Base-by-base conservation (phyloP, 2,797 vertebrate species). In the Chaunax sp. region DNA sequence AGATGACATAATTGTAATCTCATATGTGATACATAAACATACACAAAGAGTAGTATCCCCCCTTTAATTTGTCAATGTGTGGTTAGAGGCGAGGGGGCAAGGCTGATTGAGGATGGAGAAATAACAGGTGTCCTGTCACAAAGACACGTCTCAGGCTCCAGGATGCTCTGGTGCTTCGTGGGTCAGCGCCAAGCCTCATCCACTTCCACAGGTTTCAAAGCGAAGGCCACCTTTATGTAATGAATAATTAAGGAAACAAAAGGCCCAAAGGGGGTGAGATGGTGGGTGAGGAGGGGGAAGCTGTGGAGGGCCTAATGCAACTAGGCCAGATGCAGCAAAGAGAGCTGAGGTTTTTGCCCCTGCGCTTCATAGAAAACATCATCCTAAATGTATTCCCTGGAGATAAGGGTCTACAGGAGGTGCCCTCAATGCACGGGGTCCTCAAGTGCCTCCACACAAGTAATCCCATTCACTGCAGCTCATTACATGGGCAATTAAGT, bases 401-500 rank as follows among this genome's bases (percentile, higher is more conserved):
- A 93, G 93, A 93, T 89, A 85, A 93, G 88, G 84, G 89, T 54
- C 90, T 90, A 91, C 92, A 93, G 92, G 92, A 93, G 93, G 91
- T 91, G 87, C 90, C 90, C 87, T 88, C 88, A 84, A 92, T 92
- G 92, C 89, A 85, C 81, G 67, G 83, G 86, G 90, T 92, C 91
- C 88, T 94, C 92, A 92, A 93, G 93, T 92, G 90, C 92, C 92
- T 92, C 88, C 93, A 90, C 92, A 94, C 92, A 94, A 94, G 92
- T 93, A 94, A 94, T 90, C 90, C 93, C 92, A 92, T 95, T 95
- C 92, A 95, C 82, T 43, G 68, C 81, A 94, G 91, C 92, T 94
- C 93, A 94, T 96, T 96, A 96, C 87, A 91, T 91, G 91, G 93
- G 90, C 94, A 97, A 95, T 96, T 97, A 96, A 95, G 93, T 93